These are phyloP conservation scores for Leptopterna dolabrata DNA, from an alignment of 2,888 invertebrate species.

Conservation along the genomic window DNA sequence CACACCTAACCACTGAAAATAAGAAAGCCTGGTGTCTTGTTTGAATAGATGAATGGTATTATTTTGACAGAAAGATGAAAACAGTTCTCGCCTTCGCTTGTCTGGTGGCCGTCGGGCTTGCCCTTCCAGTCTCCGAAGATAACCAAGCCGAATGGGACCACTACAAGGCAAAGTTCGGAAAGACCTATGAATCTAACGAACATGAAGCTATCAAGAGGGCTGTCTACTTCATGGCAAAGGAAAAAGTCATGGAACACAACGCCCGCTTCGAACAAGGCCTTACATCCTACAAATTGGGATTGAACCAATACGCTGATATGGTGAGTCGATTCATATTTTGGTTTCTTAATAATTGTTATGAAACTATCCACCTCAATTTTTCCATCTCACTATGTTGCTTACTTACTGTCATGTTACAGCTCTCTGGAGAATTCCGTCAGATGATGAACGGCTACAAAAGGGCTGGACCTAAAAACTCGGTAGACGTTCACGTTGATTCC, in stretches of 20 bases:
- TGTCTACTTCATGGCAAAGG: conserved; percentile 75
- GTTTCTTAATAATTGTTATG: background rate
- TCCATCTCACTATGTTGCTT: too few relatives aligned
- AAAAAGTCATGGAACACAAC: conserved; percentile 87
- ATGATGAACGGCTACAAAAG: conserved; percentile 50
- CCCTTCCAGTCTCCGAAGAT: conserved; percentile 1
- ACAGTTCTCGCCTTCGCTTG: conserved; percentile 16
- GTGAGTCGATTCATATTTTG: conserved; percentile 63
- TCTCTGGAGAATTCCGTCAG: conserved; percentile 31
- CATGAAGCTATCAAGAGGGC: conserved; percentile 30
- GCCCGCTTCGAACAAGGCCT: conserved; percentile 76
- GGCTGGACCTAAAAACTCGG: background rate
- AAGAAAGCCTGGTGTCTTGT: too few relatives aligned
- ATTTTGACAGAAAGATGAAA: conserved; percentile 24
- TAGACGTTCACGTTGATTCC: background rate
- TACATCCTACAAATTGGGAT: conserved; percentile 75
- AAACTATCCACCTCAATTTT: too few relatives aligned
- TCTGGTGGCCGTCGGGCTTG: conserved; percentile 25
- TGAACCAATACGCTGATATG: conserved; percentile 90
- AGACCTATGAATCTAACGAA: conserved; percentile 75
- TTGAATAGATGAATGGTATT: too few relatives aligned
- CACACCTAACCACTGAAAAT: too few relatives aligned
- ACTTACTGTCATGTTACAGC: background rate
- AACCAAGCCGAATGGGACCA: conserved; percentile 13
- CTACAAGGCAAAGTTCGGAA: conserved; percentile 67